These are phyloP conservation scores for Biston stratarius DNA, from an alignment of 2,888 invertebrate species.

Conservation along the genomic window DNA sequence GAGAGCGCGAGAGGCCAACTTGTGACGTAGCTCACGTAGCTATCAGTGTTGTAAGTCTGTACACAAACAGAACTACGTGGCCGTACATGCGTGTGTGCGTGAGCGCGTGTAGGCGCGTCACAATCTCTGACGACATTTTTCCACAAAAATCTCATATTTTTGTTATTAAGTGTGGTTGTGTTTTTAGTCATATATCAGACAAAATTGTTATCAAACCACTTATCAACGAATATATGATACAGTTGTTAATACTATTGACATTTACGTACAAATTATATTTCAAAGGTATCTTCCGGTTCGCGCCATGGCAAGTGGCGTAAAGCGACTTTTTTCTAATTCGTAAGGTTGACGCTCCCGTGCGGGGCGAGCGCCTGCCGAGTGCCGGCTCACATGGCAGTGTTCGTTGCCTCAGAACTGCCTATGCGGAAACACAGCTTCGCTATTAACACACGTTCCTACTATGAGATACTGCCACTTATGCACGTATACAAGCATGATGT, in stretches of 20 bases:
- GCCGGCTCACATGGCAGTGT: slow-evolving; percentile 74
- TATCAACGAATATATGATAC: neutral
- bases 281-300: slow-evolving; percentile 50
- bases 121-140: slow-evolving; percentile 54
- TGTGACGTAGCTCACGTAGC: slow-evolving; percentile 69
- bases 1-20: slow-evolving; percentile 71
- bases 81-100: slow-evolving; percentile 65
- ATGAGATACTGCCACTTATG: slow-evolving; percentile 83
- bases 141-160: neutral
- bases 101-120: slow-evolving; percentile 74
- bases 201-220: slow-evolving; percentile 1
- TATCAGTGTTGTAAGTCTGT: slow-evolving; percentile 63
- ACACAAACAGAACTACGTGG: slow-evolving; percentile 58
- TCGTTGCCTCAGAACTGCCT: slow-evolving; percentile 79
- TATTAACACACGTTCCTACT: slow-evolving; percentile 84
- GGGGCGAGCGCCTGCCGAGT: slow-evolving; percentile 65
- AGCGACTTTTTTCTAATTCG: slow-evolving; percentile 81
- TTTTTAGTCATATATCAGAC: neutral
- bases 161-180: neutral
- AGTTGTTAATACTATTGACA: slow-evolving; percentile 10
- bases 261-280: slow-evolving; percentile 33
- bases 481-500: slow-evolving; percentile 61
- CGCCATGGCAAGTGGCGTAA: slow-evolving; percentile 64
- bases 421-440: slow-evolving; percentile 84
- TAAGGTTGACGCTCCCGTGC: slow-evolving; percentile 84